phyloP scores from a whole-genome alignment of 2,797 vertebrate species.

The Clarias laeviceps region DNA sequence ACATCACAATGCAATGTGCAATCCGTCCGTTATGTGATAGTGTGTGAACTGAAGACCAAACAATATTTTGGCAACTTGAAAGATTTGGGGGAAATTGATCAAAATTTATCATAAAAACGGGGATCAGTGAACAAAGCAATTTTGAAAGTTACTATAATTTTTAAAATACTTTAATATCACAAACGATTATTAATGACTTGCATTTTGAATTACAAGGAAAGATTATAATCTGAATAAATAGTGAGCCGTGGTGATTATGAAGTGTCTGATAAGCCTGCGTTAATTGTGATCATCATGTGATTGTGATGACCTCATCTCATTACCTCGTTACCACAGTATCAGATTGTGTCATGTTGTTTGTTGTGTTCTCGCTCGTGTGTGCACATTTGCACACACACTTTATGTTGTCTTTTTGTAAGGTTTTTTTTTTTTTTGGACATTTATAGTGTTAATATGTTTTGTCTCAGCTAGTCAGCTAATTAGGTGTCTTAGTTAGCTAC shows the following conservation, averaged over 20 bases:
- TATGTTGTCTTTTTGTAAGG: no score
- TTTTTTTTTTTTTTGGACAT: no score
- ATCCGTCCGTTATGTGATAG: conserved; percentile 50
- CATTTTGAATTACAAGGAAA: neutral
- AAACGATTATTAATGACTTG: conserved; percentile 3
- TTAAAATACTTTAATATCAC: conserved; percentile 29
- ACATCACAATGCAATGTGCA: conserved; percentile 43
- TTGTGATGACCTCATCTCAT: no score
- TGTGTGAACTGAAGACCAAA: conserved; percentile 48
- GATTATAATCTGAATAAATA: conserved; percentile 1
- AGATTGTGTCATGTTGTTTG: no score
- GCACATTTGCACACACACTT: no score
- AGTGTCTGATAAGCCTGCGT: conserved; percentile 3
- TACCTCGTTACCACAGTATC: no score
- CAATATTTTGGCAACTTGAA: conserved; percentile 49
- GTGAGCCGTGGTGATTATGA: conserved; percentile 6
- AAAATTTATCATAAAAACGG: conserved; percentile 2
- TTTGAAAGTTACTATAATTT: conserved; percentile 28
- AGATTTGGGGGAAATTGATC: conserved; percentile 46
- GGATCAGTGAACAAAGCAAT: conserved; percentile 17
- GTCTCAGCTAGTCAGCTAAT: no score
- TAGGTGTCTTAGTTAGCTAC: no score
- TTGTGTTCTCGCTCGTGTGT: no score
- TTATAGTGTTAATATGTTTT: no score
- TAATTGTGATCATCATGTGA: neutral